These are phyloP conservation scores for Morpho deidamia DNA, from an alignment of 2,888 invertebrate genomes.

Conservation along the genomic window DNA sequence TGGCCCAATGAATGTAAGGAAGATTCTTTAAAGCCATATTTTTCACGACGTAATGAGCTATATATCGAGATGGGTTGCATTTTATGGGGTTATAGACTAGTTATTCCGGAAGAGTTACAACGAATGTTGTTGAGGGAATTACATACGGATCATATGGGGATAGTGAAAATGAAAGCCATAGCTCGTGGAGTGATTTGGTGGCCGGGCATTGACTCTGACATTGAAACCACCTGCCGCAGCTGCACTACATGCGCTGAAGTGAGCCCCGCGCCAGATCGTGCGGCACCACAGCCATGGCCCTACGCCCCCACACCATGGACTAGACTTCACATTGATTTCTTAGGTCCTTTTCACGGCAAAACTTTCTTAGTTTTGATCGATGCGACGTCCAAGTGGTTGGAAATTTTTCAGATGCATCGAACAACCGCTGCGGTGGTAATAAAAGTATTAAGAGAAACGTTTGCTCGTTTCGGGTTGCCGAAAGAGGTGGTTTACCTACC, in stretches of 20 bases:
- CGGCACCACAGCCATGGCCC: slow-evolving; percentile 25
- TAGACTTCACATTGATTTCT: not conserved
- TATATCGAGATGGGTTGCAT: slow-evolving; percentile 18
- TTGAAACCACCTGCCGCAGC: not conserved
- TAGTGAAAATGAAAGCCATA: slow-evolving; percentile 25
- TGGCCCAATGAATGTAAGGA: slow-evolving; percentile 6
- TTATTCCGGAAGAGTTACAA: slow-evolving; percentile 14
- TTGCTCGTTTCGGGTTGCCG: slow-evolving; percentile 28
- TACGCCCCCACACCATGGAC: slow-evolving; percentile 14
- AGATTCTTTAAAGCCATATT: slow-evolving; percentile 2
- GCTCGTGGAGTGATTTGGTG: slow-evolving; percentile 18
- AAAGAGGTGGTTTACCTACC: slow-evolving; percentile 27
- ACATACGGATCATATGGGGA: slow-evolving; percentile 15
- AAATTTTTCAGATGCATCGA: slow-evolving; percentile 20
- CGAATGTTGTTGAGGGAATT: slow-evolving; percentile 15
- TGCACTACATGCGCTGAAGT: slow-evolving; percentile 19
- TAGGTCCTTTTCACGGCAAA: slow-evolving; percentile 3
- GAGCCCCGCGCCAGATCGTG: slow-evolving; percentile 14
- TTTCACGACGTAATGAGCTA: slow-evolving; percentile 11
- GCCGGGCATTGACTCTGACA: slow-evolving; percentile 10
- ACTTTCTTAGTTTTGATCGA: slow-evolving; percentile 26
- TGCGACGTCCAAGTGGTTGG: slow-evolving; percentile 28
- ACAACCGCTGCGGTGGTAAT: slow-evolving; percentile 16
- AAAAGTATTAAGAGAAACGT: slow-evolving; percentile 20
- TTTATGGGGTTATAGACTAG: slow-evolving; percentile 22